Conservation (phyloP, 2,113 vertebrate genomes). For the Zosterops lateralis region DNA sequence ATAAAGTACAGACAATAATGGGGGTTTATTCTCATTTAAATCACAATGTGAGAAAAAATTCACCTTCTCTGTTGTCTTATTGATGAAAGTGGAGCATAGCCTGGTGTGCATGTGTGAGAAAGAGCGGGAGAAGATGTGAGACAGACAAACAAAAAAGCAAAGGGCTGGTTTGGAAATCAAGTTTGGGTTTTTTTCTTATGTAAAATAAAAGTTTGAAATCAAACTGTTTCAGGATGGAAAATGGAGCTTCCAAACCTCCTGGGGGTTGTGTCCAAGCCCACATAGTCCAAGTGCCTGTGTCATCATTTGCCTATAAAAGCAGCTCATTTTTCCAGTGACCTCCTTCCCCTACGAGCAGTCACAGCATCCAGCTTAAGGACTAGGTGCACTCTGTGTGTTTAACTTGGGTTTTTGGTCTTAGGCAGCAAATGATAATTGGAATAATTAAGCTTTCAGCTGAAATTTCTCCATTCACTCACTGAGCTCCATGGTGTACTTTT, state of each 20-base stretch:
- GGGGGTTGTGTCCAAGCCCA: not conserved
- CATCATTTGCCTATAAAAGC: not conserved
- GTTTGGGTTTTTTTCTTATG: accelerated
- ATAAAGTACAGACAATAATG: not conserved
- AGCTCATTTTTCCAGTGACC: not conserved
- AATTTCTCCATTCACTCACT: not conserved
- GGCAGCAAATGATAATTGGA: not conserved
- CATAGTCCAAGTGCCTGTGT: not conserved
- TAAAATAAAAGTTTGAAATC: not conserved
- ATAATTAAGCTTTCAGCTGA: not conserved
- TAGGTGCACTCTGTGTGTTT: not conserved
- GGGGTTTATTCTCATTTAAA: not conserved
- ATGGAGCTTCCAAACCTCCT: not conserved
- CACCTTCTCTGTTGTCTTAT: not conserved
- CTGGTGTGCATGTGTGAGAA: not conserved
- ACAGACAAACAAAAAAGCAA: not conserved
- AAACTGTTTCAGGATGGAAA: not conserved
- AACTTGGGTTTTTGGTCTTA: not conserved
- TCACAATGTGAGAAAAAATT: not conserved
- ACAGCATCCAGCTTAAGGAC: not conserved
- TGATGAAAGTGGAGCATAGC: not conserved
- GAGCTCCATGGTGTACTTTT: not conserved
- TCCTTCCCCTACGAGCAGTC: not conserved
- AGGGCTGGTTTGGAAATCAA: not conserved
- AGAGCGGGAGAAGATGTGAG: not conserved